Evolutionary conservation across 2,797 vertebrate genomes (phyloP).

Genomic region (Tinamus major): DNA sequence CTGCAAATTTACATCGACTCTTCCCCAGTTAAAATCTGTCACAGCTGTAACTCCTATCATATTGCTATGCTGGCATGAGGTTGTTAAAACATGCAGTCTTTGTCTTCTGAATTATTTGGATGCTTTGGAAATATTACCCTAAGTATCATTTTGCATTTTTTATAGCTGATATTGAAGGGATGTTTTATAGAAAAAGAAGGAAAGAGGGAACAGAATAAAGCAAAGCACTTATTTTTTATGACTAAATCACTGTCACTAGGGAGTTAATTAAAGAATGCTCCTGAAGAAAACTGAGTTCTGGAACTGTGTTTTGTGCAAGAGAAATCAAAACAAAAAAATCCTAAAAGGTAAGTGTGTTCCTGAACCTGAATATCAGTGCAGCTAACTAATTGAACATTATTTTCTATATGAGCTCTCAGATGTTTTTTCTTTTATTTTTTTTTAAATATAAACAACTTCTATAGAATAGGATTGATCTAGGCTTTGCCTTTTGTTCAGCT

Average conservation of each 20-base stretch:
- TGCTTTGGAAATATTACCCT: background rate
- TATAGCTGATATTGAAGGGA: background rate
- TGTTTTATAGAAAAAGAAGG: background rate
- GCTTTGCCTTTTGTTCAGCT: slow-evolving; percentile 48
- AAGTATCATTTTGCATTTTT: background rate
- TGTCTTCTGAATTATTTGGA: background rate
- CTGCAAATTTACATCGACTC: background rate
- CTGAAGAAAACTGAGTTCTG: background rate
- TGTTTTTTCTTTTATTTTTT: background rate
- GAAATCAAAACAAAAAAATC: background rate
- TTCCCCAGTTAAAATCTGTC: slow-evolving; percentile 1
- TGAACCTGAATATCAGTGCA: background rate
- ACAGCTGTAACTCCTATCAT: slow-evolving; percentile 34
- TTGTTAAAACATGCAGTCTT: slow-evolving; percentile 4
- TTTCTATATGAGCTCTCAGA: background rate
- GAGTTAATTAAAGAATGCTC: background rate
- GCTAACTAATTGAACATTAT: background rate
- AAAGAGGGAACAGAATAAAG: background rate
- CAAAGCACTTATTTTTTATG: background rate
- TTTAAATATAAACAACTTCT: slow-evolving; percentile 4
- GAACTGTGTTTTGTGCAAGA: background rate
- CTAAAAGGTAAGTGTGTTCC: background rate
- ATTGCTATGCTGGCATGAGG: background rate
- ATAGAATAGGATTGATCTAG: slow-evolving; percentile 10
- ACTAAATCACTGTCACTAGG: background rate